Base-by-base conservation (phyloP, 2,888 invertebrate species). In the Copidosoma aretas region DNA sequence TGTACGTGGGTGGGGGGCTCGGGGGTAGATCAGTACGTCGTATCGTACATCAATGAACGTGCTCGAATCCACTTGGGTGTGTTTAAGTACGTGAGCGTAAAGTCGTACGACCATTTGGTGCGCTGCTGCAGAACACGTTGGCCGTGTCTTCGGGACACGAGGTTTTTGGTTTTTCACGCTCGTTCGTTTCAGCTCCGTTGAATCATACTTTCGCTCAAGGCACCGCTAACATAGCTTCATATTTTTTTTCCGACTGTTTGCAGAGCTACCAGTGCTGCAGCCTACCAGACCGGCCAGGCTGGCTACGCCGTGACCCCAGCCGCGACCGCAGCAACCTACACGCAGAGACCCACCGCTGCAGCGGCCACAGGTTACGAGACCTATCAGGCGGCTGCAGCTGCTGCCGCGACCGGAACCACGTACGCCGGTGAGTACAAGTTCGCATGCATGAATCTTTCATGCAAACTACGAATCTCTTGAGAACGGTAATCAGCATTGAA, bases 281-380 rank as follows among this genome's bases (percentile, higher is more conserved):
- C 93, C 39, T 95, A 95, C 85, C 91, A 91, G 76, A 90, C 93
- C 39, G 91, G 92, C 25, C 93, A 93, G 83, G 90, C 93, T 63
- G 93, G 93, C 74, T 94, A 93, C 86, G 93, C 92, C 74, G 93
- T 92, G 85, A 91, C 92, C 68, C 90, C 91, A 54, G 91, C 92
- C 73, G 91, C 92, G 25, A 91, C 93, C 53, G 93, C 94, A 71
- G 92, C 92, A 60, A 91, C 93, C 61, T 94, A 94, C 84, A 92
- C 94, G 56, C 94, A 94, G 80, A 89, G 93, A 73, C 89, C 91
- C 73, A 89, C 92, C 56, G 90, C 91, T 58, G 89, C 91, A 71
- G 90, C 92, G 46, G 90, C 91, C 59, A 89, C 92, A 62, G 92
- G 92, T 68, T 93, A 93, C 87, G 93, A 93, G 81, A 91, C 92